Percentiles rank a stretch among this genome's conserved stretches.
Conservation (phyloP, 2,113 vertebrate genomes). For the Cariama cristata region DNA sequence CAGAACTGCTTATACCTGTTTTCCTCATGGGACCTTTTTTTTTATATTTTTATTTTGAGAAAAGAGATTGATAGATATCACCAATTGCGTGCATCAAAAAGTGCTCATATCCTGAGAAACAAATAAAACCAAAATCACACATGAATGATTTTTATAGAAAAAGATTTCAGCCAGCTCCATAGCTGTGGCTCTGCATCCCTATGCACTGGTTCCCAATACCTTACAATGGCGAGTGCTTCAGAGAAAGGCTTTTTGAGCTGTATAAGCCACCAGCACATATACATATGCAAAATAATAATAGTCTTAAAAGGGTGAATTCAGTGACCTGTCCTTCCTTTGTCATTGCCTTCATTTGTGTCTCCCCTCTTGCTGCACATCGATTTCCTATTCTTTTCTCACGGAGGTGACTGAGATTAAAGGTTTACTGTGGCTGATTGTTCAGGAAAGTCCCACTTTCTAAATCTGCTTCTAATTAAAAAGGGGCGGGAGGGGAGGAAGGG, state of each 20-base stretch:
- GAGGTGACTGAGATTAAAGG: constrained; percentile 30
- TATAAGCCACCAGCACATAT: not conserved
- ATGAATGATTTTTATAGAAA: not conserved
- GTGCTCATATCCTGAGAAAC: not conserved
- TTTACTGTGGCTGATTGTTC: constrained; percentile 36
- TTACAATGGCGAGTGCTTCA: not conserved
- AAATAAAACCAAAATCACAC: not conserved
- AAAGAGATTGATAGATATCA: not conserved
- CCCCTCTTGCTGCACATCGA: not conserved
- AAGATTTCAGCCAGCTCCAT: not conserved
- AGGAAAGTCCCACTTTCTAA: constrained; percentile 66
- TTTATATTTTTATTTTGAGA: not conserved
- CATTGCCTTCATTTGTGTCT: not conserved
- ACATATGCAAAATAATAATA: not conserved
- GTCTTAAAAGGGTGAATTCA: not conserved
- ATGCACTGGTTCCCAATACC: not conserved
- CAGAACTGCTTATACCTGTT: not conserved
- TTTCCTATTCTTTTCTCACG: not conserved
- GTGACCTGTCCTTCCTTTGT: not conserved
- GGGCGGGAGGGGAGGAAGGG: not conserved
- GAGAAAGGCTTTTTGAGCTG: not conserved
- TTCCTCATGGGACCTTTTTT: not conserved
- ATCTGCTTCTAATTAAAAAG: constrained; percentile 71
- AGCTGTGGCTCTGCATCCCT: not conserved
- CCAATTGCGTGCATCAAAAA: not conserved